Conservation (phyloP, 2,888 invertebrate genomes). For the Rhogogaster chlorosoma region DNA sequence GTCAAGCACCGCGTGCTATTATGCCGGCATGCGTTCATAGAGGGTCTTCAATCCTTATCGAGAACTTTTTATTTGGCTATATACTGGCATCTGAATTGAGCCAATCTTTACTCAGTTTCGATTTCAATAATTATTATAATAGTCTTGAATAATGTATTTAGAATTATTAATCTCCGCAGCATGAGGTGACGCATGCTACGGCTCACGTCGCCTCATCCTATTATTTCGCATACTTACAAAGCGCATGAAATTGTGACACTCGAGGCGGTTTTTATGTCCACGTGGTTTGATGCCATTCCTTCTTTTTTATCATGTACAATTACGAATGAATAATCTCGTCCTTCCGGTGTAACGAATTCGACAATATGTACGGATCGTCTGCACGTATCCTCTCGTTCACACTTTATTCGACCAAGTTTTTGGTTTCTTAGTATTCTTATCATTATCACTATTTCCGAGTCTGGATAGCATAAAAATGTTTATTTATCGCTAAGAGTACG, state of each 20-base stretch:
- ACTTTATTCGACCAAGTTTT: background rate
- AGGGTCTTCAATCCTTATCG: background rate
- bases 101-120: background rate
- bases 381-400: background rate
- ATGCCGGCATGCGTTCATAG: background rate
- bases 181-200: background rate
- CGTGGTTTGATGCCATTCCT: background rate
- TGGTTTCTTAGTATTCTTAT: background rate
- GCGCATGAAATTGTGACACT: background rate
- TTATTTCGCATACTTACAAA: background rate
- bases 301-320: background rate
- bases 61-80: too few species aligned
- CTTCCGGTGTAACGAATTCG: background rate
- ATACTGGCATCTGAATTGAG: background rate
- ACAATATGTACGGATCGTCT: background rate
- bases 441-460: background rate
- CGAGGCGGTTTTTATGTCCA: background rate
- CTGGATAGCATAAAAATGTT: background rate
- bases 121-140: background rate
- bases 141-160: background rate
- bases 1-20: background rate
- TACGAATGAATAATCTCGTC: background rate
- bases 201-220: background rate
- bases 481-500: background rate
- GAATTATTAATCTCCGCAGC: background rate